A percentile compares a stretch with the other conserved stretches of the same genome.
phyloP scores from a whole-genome alignment of 23 tunicate genomes.

The Styela clava region DNA sequence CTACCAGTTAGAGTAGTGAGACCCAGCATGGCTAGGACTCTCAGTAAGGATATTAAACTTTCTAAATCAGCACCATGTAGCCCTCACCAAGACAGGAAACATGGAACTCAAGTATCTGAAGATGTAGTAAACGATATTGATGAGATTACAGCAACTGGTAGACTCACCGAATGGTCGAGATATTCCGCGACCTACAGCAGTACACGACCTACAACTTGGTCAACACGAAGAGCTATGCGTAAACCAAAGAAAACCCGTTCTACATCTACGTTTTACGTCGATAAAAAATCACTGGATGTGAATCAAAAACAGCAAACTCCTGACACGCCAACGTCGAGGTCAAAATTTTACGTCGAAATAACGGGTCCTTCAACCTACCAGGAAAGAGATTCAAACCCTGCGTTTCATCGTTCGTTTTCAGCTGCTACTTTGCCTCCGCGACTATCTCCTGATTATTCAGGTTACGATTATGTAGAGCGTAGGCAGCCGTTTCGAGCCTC shows the following conservation, averaged over 20 bases:
- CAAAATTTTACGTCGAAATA: conserved; percentile 4
- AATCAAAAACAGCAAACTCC: neutral
- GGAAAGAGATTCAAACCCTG: neutral
- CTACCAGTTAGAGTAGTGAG: conserved; percentile 11
- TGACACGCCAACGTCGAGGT: conserved; percentile 3
- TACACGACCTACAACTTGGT: conserved; percentile 15
- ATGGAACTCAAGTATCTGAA: neutral
- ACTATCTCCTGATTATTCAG: conserved; percentile 20
- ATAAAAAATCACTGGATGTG: neutral
- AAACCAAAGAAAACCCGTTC: conserved; percentile 1
- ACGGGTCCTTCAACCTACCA: neutral
- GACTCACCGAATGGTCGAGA: conserved; percentile 18
- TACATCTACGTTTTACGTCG: conserved; percentile 20
- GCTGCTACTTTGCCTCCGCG: conserved; percentile 7
- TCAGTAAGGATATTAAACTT: neutral
- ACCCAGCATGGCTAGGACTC: neutral
- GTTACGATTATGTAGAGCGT: conserved; percentile 10
- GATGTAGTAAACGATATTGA: neutral
- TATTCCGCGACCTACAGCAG: neutral
- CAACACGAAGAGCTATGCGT: conserved; percentile 9
- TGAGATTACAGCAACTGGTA: conserved; percentile 12
- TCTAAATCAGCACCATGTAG: conserved; percentile 21
- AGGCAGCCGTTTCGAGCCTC: neutral
- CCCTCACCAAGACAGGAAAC: neutral
- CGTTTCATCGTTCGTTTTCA: conserved; percentile 9